A percentile compares a stretch with the other conserved stretches of the same genome.
Evolutionary conservation across 2,113 vertebrate genomes (phyloP).

Genomic region (Hyperoodon ampullatus): DNA sequence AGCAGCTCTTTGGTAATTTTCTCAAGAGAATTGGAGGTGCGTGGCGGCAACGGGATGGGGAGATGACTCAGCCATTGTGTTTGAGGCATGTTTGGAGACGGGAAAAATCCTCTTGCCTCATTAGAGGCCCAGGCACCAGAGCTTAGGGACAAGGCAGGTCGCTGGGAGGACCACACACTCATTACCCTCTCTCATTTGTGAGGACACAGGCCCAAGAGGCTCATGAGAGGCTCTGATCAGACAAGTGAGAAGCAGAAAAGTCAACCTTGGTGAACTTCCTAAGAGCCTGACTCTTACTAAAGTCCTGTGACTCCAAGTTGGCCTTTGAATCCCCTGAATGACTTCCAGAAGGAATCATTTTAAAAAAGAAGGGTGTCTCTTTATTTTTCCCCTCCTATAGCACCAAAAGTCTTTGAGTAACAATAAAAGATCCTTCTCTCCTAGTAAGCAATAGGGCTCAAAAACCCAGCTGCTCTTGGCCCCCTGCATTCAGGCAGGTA

Average conservation of each 20-base stretch:
- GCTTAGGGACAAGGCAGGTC: neutral
- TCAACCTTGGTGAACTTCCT: neutral
- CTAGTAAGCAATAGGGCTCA: neutral
- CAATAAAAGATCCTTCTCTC: neutral
- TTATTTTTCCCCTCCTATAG: neutral
- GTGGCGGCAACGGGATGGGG: neutral
- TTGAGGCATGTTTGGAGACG: neutral
- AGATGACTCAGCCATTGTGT: neutral
- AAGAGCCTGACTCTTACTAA: neutral
- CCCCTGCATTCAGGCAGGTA: neutral
- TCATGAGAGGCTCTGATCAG: neutral
- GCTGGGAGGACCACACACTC: fast-evolving
- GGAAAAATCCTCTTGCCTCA: neutral
- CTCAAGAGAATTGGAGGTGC: neutral
- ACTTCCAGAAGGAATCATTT: neutral
- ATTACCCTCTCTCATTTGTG: neutral
- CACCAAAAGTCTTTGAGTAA: neutral
- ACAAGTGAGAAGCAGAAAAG: neutral
- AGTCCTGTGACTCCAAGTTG: neutral
- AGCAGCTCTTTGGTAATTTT: neutral
- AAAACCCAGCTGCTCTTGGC: neutral
- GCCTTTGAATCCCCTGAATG: neutral
- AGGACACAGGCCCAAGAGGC: neutral
- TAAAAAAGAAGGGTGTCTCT: neutral
- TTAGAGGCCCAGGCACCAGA: neutral